Conservation (phyloP, 2,888 invertebrate genomes). For the Lasioglossum oenotherae region DNA sequence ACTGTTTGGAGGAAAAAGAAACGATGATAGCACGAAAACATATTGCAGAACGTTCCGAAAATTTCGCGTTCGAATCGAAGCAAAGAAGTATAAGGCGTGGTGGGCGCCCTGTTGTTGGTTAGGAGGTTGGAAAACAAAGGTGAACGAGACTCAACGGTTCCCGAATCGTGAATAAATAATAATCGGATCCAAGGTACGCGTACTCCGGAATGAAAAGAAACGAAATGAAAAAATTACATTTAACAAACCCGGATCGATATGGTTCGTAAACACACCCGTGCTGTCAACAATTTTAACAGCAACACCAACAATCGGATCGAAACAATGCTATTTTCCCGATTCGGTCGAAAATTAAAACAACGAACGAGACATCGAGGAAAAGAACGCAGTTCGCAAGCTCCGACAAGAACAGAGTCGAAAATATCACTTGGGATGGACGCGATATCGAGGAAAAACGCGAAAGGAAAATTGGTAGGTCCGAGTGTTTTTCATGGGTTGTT, state of each 20-base stretch:
- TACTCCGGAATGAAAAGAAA: background rate
- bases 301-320: background rate
- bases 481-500: too few species aligned
- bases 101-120: slow-evolving; percentile 18
- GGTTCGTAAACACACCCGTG: background rate
- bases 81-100: slow-evolving; percentile 42
- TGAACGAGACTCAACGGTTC: background rate
- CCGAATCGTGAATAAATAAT: background rate
- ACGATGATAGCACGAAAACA: background rate
- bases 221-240: background rate
- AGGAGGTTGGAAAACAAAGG: background rate
- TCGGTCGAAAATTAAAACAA: background rate
- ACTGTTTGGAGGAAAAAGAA: background rate
- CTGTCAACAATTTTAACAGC: background rate
- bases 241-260: background rate
- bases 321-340: background rate
- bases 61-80: background rate
- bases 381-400: background rate
- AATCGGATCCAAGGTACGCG: background rate
- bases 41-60: background rate
- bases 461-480: background rate
- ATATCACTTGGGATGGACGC: slow-evolving; percentile 12
- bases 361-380: background rate
- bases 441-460: background rate
- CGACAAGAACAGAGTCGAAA: background rate